Conservation (phyloP, 2,888 invertebrate genomes). For the Amphipoea lucens region DNA sequence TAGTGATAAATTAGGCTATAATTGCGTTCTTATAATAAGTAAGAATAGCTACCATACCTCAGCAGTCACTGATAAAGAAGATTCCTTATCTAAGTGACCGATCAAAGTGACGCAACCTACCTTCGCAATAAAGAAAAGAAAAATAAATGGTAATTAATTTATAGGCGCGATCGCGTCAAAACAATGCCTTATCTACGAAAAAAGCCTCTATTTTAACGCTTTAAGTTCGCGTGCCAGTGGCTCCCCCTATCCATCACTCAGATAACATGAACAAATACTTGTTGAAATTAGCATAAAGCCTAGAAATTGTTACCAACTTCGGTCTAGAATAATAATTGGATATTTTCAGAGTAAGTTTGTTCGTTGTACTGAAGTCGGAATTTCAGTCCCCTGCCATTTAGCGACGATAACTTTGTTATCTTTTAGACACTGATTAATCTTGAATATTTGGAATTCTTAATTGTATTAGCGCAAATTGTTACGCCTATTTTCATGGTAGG, state of each 20-base stretch:
- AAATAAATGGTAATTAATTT: conserved; percentile 64
- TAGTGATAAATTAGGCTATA: conserved; percentile 2
- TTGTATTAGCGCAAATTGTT: conserved; percentile 29
- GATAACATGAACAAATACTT: conserved; percentile 83
- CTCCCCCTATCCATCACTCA: conserved; percentile 83
- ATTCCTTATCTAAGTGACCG: conserved; percentile 31
- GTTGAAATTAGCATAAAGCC: conserved; percentile 80
- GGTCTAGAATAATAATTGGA: conserved; percentile 75
- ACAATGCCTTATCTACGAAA: conserved; percentile 63
- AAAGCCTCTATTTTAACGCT: conserved; percentile 62
- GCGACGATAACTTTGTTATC: conserved; percentile 46
- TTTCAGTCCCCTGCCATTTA: conserved; percentile 64
- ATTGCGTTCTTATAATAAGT: neutral
- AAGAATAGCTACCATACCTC: conserved; percentile 38
- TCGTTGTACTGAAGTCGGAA: conserved; percentile 25
- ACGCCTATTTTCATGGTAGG: conserved; percentile 16
- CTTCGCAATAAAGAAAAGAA: conserved; percentile 51
- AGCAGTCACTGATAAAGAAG: conserved; percentile 35
- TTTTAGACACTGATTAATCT: conserved; percentile 48
- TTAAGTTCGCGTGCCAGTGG: conserved; percentile 76
- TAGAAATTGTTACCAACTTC: conserved; percentile 77
- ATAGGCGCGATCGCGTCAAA: conserved; percentile 62
- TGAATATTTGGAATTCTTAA: conserved; percentile 48
- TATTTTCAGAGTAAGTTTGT: conserved; percentile 53
- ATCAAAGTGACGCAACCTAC: conserved; percentile 52